Conservation (phyloP, 2,888 invertebrate genomes). For the Ophion slaviceki region DNA sequence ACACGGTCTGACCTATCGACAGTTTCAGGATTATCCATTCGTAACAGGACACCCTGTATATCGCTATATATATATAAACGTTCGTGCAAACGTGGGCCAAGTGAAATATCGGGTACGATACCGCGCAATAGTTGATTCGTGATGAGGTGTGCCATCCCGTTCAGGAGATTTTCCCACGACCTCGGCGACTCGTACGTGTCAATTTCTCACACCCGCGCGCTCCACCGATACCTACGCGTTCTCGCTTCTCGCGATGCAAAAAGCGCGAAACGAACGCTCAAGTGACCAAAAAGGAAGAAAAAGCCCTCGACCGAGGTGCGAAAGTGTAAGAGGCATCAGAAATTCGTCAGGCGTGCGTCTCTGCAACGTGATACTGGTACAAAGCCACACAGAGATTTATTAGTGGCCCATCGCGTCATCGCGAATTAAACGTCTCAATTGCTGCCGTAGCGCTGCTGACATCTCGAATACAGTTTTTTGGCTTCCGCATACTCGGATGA, state of each 20-base stretch:
- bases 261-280: not conserved
- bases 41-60: too few species aligned
- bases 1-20: too few species aligned
- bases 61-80: not conserved
- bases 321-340: constrained; percentile 17
- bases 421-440: not conserved
- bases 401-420: not conserved
- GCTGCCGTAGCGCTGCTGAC: not conserved
- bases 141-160: not conserved
- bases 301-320: constrained; percentile 17
- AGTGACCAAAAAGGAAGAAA: not conserved
- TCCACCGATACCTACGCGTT: not conserved
- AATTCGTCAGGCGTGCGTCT: not conserved
- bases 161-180: constrained; percentile 43
- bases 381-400: not conserved
- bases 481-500: not conserved
- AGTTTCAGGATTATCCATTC: too few species aligned
- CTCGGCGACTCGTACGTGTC: constrained; percentile 36
- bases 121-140: not conserved
- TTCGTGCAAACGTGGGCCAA: not conserved
- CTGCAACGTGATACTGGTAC: constrained; percentile 1
- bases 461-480: not conserved
- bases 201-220: constrained; percentile 12
- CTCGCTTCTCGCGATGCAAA: not conserved
- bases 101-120: constrained; percentile 15